These are phyloP conservation scores for Phoebastria nigripes DNA, from an alignment of 2,797 vertebrate genomes.

Conservation along the genomic window DNA sequence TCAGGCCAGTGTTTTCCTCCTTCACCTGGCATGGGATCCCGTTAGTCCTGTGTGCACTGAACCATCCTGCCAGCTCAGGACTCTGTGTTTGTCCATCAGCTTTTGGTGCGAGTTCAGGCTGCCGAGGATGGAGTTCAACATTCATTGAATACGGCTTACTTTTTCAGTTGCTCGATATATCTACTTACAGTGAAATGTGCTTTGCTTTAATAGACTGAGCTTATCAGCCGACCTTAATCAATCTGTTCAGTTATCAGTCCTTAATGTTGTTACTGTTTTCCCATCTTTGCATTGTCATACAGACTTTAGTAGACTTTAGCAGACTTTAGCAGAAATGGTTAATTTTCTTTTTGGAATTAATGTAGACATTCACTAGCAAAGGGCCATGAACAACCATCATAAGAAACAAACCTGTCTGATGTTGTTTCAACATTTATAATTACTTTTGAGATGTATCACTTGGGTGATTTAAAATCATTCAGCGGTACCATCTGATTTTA, in stretches of 20 bases:
- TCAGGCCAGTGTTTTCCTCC: background rate
- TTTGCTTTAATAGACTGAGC: background rate
- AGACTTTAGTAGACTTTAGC: background rate
- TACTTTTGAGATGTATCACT: background rate
- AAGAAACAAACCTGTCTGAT: background rate
- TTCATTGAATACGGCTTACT: rapidly evolving
- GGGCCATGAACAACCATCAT: rapidly evolving
- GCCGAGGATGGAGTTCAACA: background rate
- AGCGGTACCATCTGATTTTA: background rate
- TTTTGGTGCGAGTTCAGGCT: background rate
- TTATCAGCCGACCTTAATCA: background rate
- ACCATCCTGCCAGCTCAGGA: background rate
- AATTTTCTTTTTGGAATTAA: background rate
- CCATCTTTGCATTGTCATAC: background rate
- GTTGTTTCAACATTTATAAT: background rate
- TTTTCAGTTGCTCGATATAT: rapidly evolving
- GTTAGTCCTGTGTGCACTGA: background rate
- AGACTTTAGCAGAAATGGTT: background rate
- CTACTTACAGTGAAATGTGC: background rate
- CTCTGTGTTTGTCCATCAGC: background rate
- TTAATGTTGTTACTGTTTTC: background rate
- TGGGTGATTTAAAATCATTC: background rate
- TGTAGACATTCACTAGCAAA: background rate
- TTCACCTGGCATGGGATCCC: rapidly evolving
- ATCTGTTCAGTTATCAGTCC: background rate